phyloP scores from a whole-genome alignment of 2,888 invertebrate species.

The Scaptodrosophila latifasciaeformis region DNA sequence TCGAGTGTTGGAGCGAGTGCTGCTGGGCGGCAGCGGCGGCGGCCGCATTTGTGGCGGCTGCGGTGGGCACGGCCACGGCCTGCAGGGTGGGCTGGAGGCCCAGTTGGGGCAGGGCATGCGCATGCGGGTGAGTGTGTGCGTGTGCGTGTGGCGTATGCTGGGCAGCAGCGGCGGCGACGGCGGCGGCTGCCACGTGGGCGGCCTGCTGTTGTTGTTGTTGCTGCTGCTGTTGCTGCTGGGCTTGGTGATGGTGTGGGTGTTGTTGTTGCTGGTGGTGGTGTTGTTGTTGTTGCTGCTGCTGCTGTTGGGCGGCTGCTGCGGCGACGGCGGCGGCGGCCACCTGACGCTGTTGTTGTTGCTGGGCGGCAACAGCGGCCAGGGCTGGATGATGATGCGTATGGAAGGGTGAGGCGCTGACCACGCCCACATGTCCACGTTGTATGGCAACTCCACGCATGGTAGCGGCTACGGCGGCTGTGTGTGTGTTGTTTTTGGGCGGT shows the following conservation, averaged over 20 bases:
- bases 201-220: constrained; percentile 53
- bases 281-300: constrained; percentile 77
- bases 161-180: constrained; percentile 42
- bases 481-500: constrained; percentile 40
- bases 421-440: constrained; percentile 81
- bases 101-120: constrained; percentile 53
- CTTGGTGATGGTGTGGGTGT: constrained; percentile 49
- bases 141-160: constrained; percentile 27
- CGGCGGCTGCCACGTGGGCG: constrained; percentile 34
- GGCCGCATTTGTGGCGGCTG: constrained; percentile 77
- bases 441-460: constrained; percentile 89
- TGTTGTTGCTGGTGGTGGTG: constrained; percentile 73
- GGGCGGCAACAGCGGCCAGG: constrained; percentile 80
- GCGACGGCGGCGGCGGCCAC: constrained; percentile 78
- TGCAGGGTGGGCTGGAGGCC: constrained; percentile 51
- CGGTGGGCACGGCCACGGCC: constrained; percentile 78
- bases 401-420: constrained; percentile 77
- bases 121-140: constrained; percentile 48
- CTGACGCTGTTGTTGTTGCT: constrained; percentile 69
- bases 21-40: constrained; percentile 75
- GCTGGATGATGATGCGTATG: constrained; percentile 75
- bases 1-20: constrained; percentile 78
- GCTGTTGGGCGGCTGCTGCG: constrained; percentile 78
- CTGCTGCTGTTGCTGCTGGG: constrained; percentile 56
- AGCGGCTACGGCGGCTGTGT: constrained; percentile 78